A percentile compares a stretch with the other conserved stretches of the same genome.
phyloP scores from a whole-genome alignment of 2,888 invertebrate species.

The Sphaeridia pumilis region DNA sequence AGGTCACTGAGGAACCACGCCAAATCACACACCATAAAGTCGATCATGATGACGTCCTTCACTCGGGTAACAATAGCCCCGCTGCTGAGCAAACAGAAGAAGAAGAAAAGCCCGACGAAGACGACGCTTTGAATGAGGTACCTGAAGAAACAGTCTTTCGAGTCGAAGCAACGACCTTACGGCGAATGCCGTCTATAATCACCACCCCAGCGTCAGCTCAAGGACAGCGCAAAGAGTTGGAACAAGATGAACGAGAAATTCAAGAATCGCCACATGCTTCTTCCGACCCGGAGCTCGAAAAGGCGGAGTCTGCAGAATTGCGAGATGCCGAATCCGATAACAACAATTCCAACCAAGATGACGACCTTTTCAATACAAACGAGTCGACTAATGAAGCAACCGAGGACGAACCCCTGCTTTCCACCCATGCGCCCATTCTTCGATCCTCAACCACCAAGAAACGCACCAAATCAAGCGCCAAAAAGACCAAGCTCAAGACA shows the following conservation, averaged over 20 bases:
- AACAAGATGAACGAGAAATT: not conserved
- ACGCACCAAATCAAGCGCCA: conserved; percentile 13
- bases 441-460: conserved; percentile 10
- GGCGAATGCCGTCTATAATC: conserved; percentile 14
- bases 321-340: not conserved
- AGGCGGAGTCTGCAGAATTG: not conserved
- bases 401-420: not conserved
- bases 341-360: not conserved
- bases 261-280: not conserved
- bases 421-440: conserved; percentile 10
- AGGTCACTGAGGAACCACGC: not conserved
- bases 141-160: conserved; percentile 16
- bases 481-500: conserved; percentile 19
- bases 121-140: conserved; percentile 16
- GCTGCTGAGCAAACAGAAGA: conserved; percentile 9
- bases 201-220: conserved; percentile 12
- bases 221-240: conserved; percentile 14
- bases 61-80: not conserved
- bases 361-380: not conserved
- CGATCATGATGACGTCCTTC: not conserved
- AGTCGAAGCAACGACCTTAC: conserved; percentile 1
- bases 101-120: conserved; percentile 11
- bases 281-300: not conserved
- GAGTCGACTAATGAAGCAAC: not conserved
- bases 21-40: not conserved